Base-by-base conservation (phyloP, 1,140 invertebrate genomes). In the Nebria ingens region DNA sequence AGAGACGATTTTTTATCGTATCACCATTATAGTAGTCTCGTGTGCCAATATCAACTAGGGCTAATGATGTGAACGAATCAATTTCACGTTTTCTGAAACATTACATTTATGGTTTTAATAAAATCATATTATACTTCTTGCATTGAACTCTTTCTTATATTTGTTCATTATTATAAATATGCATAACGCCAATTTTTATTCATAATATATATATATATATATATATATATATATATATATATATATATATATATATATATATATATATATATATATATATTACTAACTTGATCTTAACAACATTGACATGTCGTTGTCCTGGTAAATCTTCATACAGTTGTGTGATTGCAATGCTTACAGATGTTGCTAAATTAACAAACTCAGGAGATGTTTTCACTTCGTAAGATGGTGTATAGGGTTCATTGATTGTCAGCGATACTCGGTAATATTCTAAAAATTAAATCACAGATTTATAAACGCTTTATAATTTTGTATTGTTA, bases 1-100 rank as follows among this genome's bases (percentile, higher is more conserved):
- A 64, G 12, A 79, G 52, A 2, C 64, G 56, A 19, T 66, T 61
- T 49, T 65, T 62, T n/a, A 79, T 61, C 0, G 55, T 62, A 4
- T 66, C 51, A 21, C 62, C 55, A 22, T 76, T 62, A 52, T 66
- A 62, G 56, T 62, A 71, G 11, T 69, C 70, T 21, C 69, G 57
- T 38, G 74, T 73, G 17, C 71, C 73, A 12, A 80, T 55, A 60
- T 81, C 78, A 19, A 73, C 51, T 0, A 65, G 69, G 1, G 69
- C 64, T 51, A 57, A 59, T 1, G 59, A 58, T 53, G 62, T 62
- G 54, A 71, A 69, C 2, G 40, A 29, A 54, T 72, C 69, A 9
- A 38, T 50, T 17, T 53, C 34, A 6, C 61, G 56, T 62, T 62
- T 63, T 54, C 66, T 66, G 54, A 54, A 65, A 67, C 25, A 59